A percentile compares a stretch with the other conserved stretches of the same genome.
Evolutionary conservation across 2,888 invertebrate species (phyloP).

Genomic region (Idaea biselata): DNA sequence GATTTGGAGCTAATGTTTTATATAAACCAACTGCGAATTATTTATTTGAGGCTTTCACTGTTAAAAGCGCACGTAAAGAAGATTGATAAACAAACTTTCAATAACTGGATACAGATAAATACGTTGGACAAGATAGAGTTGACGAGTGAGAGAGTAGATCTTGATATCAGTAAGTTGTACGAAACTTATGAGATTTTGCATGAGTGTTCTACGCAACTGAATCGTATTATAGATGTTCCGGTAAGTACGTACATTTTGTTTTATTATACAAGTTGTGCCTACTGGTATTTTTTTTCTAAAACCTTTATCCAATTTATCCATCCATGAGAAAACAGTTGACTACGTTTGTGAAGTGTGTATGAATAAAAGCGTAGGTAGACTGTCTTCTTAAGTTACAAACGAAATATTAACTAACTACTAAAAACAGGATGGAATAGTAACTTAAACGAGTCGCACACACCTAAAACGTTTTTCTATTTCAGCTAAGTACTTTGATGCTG

Average conservation of each 20-base stretch:
- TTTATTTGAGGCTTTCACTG: not conserved
- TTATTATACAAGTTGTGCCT: not conserved
- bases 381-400: too few relatives aligned
- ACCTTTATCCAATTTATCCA: too few relatives aligned
- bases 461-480: not conserved
- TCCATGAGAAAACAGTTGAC: too few relatives aligned
- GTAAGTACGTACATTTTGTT: not conserved
- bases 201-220: not conserved
- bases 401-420: too few relatives aligned
- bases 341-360: not conserved
- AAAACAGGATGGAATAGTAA: too few relatives aligned
- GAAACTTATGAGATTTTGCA: not conserved
- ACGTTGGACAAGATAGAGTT: not conserved
- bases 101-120: not conserved
- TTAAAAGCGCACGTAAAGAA: not conserved
- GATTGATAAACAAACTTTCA: not conserved
- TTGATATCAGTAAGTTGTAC: not conserved
- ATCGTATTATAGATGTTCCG: not conserved
- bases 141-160: not conserved
- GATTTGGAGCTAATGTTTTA: not conserved
- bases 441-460: not conserved
- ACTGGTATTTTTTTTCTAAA: not conserved
- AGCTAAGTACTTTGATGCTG: not conserved
- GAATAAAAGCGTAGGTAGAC: not conserved
- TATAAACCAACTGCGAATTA: not conserved